Evolutionary conservation across 35 echinoderm and acorn worm species (phyloP).

Genomic region (Lytechinus pictus): DNA sequence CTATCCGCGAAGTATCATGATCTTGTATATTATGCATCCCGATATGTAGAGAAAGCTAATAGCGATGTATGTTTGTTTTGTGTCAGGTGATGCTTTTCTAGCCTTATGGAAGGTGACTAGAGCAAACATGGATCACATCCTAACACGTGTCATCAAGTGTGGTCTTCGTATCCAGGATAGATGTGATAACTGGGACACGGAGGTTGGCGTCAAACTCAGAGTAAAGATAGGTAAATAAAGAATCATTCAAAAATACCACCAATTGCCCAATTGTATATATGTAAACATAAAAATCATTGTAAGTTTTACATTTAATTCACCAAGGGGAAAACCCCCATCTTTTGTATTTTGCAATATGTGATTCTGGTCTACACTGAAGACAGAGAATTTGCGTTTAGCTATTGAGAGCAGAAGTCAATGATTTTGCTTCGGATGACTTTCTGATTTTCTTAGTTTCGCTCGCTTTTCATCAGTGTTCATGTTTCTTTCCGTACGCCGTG

Average conservation of each 20-base stretch:
- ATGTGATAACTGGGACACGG: slow-evolving; percentile 92
- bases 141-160: slow-evolving; percentile 83
- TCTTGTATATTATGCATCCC: no score
- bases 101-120: slow-evolving; percentile 86
- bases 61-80: neutral
- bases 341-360: no score
- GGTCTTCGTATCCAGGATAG: slow-evolving; percentile 89
- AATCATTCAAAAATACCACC: neutral
- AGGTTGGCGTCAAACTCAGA: slow-evolving; percentile 88
- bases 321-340: no score
- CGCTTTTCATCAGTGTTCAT: no score
- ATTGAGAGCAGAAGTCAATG: neutral
- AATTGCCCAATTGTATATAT: neutral
- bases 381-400: neutral
- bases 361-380: no score
- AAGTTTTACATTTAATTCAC: neutral
- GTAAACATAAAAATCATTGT: neutral
- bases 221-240: slow-evolving; percentile 83
- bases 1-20: no score
- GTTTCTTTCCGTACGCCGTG: no score
- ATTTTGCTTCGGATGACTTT: no score
- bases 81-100: slow-evolving; percentile 90
- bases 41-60: neutral
- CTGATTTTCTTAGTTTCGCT: no score
- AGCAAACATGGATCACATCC: slow-evolving; percentile 73